phyloP scores from a whole-genome alignment of 2,797 vertebrate genomes.

The Champsocephalus esox region DNA sequence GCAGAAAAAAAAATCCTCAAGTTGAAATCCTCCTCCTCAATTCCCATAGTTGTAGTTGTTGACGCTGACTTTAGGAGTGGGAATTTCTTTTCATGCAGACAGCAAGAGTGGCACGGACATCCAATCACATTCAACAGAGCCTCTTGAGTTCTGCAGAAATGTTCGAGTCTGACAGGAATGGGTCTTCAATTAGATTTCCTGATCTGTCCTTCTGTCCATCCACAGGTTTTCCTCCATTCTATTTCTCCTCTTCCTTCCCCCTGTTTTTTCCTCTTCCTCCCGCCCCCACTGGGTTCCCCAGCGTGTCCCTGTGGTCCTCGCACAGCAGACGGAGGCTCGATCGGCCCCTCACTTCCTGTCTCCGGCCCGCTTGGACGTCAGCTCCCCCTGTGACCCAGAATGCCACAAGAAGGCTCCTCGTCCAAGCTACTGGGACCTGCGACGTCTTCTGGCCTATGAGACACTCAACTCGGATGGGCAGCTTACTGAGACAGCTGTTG shows the following conservation, averaged over 20 bases:
- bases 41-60: slow-evolving; percentile 39
- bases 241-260: slow-evolving; percentile 81
- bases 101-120: slow-evolving; percentile 16
- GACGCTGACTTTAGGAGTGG: slow-evolving; percentile 46
- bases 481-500: slow-evolving; percentile 91
- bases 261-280: slow-evolving; percentile 70
- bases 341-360: slow-evolving; percentile 89
- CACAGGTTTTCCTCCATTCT: slow-evolving; percentile 69
- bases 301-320: slow-evolving; percentile 92
- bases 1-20: slow-evolving; percentile 13
- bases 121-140: slow-evolving; percentile 19
- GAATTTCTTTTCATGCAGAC: slow-evolving; percentile 29
- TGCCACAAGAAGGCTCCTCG: slow-evolving; percentile 90
- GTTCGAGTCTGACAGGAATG: not conserved
- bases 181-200: slow-evolving; percentile 5
- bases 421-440: slow-evolving; percentile 90
- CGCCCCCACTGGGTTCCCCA: slow-evolving; percentile 91
- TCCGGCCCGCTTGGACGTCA: slow-evolving; percentile 89
- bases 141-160: slow-evolving; percentile 7
- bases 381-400: slow-evolving; percentile 89
- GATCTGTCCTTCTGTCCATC: slow-evolving; percentile 23
- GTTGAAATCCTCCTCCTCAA: slow-evolving; percentile 23
- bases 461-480: slow-evolving; percentile 91
- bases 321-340: slow-evolving; percentile 85
- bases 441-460: slow-evolving; percentile 91